phyloP scores from a whole-genome alignment of 2,888 invertebrate species.

The Zele albiditarsus region DNA sequence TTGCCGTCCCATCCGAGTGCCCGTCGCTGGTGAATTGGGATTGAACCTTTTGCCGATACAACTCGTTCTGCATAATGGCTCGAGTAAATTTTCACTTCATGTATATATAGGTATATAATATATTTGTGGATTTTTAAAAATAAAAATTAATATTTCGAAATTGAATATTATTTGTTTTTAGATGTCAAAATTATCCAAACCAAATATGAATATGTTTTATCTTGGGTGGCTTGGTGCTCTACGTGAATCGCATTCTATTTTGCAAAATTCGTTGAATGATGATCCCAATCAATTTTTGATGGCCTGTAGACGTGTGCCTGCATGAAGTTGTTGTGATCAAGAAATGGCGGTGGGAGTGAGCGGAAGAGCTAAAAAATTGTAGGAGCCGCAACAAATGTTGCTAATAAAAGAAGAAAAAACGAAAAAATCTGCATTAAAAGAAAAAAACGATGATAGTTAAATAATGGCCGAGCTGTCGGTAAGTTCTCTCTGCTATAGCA shows the following conservation, averaged over 20 bases:
- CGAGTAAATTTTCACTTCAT: slow-evolving; percentile 65
- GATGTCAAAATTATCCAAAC: no score
- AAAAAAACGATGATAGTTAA: slow-evolving; percentile 51
- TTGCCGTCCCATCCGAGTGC: slow-evolving; percentile 67
- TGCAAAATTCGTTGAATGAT: neutral
- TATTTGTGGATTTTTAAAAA: neutral
- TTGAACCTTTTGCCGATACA: slow-evolving; percentile 70
- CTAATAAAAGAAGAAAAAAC: slow-evolving; percentile 8
- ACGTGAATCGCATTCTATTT: neutral
- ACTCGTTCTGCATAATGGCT: slow-evolving; percentile 71
- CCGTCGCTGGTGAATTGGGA: slow-evolving; percentile 70
- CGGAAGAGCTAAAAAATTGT: no score
- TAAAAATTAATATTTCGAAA: neutral
- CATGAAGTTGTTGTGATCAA: neutral
- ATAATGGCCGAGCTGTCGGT: slow-evolving; percentile 53
- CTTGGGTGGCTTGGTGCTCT: no score
- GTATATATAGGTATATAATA: slow-evolving; percentile 27
- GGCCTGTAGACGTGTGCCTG: neutral
- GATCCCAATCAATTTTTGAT: neutral
- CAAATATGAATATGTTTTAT: no score
- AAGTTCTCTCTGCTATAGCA: slow-evolving; percentile 55
- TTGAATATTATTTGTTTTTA: no score
- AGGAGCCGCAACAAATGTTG: neutral
- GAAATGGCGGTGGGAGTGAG: no score
- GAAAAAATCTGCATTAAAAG: slow-evolving; percentile 42